Base-by-base conservation (phyloP, 2,797 vertebrate genomes). In the Poeciliopsis turneri region DNA sequence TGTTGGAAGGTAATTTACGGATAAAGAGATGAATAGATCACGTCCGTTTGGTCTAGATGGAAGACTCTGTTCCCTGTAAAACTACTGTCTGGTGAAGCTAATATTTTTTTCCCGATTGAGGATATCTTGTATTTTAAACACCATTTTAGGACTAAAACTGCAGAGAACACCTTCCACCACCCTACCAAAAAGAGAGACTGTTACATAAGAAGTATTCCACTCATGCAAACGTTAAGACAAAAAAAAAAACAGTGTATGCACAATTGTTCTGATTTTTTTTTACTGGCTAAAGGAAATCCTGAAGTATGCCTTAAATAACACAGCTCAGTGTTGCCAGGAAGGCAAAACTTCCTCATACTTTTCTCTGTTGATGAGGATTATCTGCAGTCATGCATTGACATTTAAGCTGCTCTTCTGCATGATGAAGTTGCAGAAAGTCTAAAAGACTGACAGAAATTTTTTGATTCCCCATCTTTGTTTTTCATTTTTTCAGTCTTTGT, bases 241-340 rank as follows among this genome's bases (percentile, higher is more conserved):
- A 78, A 53, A 23, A 49, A 20, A 57, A n/a, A 79, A 78, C 30
- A 80, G 81, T 82, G 76, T 88, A 79, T 74, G 51, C 81, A 25
- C 68, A 46, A 9, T 71, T 71, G 68, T 71, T 46, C 7, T 6
- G 13, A 30, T 78, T 82, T 89, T 94, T 76, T 91, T 82, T 76
- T 55, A 82, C 84, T 82, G 72, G 80, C 75, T 84, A 75, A 64
- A 86, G 86, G 85, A 95, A 89, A 93, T 94, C 92, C 93, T 93
- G 83, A 78, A 89, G 81, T 80, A 83, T 74, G 72, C 47, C 59
- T 84, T 30, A 75, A 80, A 76, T 79, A 68, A 53, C 61, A n/a
- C 72, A 84, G 78, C 75, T 87, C 78, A 69, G 78, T 74, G 83
- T 86, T 74, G 88, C 70, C 33, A 72, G 33, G 69, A 76, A 78